These are phyloP conservation scores for Drymonia ruficornis DNA, from an alignment of 2,888 invertebrate genomes.

Conservation along the genomic window DNA sequence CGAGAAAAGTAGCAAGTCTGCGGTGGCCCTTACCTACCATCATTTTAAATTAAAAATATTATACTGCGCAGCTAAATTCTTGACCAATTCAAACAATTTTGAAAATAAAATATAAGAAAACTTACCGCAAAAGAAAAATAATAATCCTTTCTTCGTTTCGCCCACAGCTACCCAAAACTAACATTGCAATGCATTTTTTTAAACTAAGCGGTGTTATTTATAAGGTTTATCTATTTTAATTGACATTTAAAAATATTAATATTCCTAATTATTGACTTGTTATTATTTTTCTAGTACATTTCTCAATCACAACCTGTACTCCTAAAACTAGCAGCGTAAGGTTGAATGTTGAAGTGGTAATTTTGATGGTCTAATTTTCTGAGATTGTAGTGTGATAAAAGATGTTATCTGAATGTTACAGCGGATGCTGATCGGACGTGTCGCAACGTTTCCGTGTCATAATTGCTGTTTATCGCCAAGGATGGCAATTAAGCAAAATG, in stretches of 20 bases:
- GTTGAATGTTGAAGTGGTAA: constrained; percentile 14
- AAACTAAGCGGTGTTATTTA: constrained; percentile 19
- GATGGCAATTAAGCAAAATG: constrained; percentile 1
- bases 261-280: constrained; percentile 14
- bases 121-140: neutral
- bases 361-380: constrained; percentile 5
- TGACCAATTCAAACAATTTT: too few species aligned
- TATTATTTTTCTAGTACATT: constrained; percentile 7
- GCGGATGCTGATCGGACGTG: constrained; percentile 26
- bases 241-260: constrained; percentile 18
- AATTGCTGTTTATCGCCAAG: constrained; percentile 23
- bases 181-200: constrained; percentile 14
- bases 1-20: too few species aligned
- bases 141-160: neutral
- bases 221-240: constrained; percentile 15
- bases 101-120: neutral
- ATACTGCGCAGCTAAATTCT: too few species aligned
- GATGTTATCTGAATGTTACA: constrained; percentile 32
- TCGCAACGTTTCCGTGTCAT: constrained; percentile 31
- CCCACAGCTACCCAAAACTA: neutral
- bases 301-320: neutral
- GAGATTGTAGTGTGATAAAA: constrained; percentile 31
- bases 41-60: neutral
- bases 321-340: neutral
- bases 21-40: too few species aligned